Evolutionary conservation across 2,113 vertebrate species (phyloP).

Genomic region (Cygnus atratus): DNA sequence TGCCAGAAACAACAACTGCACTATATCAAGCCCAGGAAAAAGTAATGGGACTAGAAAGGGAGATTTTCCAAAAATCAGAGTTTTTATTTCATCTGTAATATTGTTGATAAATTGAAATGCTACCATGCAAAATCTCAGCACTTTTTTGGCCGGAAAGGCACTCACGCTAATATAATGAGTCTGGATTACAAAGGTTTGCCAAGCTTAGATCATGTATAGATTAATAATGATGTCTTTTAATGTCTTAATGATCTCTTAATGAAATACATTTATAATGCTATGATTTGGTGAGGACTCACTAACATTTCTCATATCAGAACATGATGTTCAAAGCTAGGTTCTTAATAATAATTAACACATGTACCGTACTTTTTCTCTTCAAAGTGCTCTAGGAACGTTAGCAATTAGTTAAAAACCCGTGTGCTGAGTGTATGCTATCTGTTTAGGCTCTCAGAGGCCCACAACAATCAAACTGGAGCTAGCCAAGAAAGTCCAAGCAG

Average conservation of each 20-base stretch:
- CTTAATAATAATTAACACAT: conserved; percentile 65
- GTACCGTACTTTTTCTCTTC: conserved; percentile 44
- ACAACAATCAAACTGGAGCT: conserved; percentile 36
- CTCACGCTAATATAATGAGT: conserved; percentile 47
- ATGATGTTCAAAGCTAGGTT: conserved; percentile 59
- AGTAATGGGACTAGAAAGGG: conserved; percentile 63
- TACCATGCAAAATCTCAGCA: conserved; percentile 67
- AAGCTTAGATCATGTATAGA: conserved; percentile 67
- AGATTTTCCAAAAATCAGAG: conserved; percentile 65
- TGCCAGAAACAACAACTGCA: conserved; percentile 75
- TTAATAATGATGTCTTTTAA: conserved; percentile 62
- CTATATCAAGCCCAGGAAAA: conserved; percentile 61
- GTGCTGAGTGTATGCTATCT: conserved; percentile 23
- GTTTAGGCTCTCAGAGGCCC: conserved; percentile 58
- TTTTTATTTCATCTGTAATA: conserved; percentile 73
- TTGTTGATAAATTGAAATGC: conserved; percentile 69
- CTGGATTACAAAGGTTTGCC: conserved; percentile 59
- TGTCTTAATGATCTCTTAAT: conserved; percentile 67
- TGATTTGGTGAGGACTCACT: conserved; percentile 37
- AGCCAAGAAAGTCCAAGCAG: conserved; percentile 42
- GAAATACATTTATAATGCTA: conserved; percentile 62
- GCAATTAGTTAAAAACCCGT: conserved; percentile 36
- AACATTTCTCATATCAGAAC: conserved; percentile 55
- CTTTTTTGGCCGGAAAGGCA: conserved; percentile 56
- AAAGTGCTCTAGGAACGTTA: conserved; percentile 58